Evolutionary conservation across 2,888 invertebrate species (phyloP), one percentile per base, ranked within the genome.

Genomic region (Macrosoma leucophasiata): DNA sequence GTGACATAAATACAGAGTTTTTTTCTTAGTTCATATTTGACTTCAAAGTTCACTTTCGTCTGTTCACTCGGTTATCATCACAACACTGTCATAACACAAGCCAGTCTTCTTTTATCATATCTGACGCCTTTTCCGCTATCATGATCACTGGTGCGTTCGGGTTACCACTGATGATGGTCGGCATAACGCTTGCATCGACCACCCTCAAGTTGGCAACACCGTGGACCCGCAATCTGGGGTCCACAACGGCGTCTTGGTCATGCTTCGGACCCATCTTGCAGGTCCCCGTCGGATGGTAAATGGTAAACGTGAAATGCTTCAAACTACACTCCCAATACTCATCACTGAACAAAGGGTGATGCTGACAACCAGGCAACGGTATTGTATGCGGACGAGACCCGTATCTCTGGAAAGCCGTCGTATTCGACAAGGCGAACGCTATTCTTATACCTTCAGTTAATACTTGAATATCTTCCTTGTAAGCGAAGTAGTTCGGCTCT

Each of bases 401-500:
- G 57, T 93, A 94, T 30, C 88, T 86, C 60, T 93, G 91, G 57
- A 96, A 95, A 0, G 95, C 91, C 2, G 89, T 87, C 0, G 93
- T 91, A 36, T 90, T 90, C 0, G 95, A 94, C 10, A 95, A 84
- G 36, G 91, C 90, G 62, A 94, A 86, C 0, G 93, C 94, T 37
- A 95, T 89, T 52, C 91, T 89, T n/a, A 95, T 93, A 1, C 94
- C 95, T 62, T 95, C 95, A 0, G 91, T 90, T 2, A 96, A 66
- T 0, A 91, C 88, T 46, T 90, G 84, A 8, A 95, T 85, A 55
- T 98, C 97, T 57, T 92, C 89, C 44, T 90, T 90, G 50, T 94
- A 91, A 0, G 94, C 90, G 60, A 98, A 92, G 65, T 98, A 98
- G 66, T 97, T 97, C 0, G 97, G 96, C 62, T 94, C 92, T 33